Base-by-base conservation (phyloP, 2,888 invertebrate species). In the Hypselothyrea guttata region DNA sequence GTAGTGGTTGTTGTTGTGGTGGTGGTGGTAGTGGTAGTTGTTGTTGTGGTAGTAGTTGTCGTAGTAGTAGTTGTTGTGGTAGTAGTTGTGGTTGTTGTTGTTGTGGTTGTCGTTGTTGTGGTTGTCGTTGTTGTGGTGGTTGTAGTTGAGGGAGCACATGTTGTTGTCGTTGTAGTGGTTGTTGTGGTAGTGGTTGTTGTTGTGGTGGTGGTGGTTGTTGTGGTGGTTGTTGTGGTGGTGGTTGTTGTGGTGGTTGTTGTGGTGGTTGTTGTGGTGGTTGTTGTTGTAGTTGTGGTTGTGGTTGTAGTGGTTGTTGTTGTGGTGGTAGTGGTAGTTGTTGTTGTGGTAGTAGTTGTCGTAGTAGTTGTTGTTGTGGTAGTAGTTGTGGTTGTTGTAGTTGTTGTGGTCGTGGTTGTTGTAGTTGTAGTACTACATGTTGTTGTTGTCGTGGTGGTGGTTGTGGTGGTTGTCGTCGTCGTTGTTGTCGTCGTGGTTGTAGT, bases 231-330 rank as follows among this genome's bases (percentile, higher is more conserved):
- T 1, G 64, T 60, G 0, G 53, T 49, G 0, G 45, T 53, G 0
- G 64, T 41, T 0, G 64, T 52, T 1, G 56, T 56, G 1, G 59
- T 54, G 0, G 55, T 48, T 0, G 42, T 56, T 0, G 57, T 62
- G 0, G 62, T 53, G 1, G 56, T 53, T 0, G 53, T 53, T 0
- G 63, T 56, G 0, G 46, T 45, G 0, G 58, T 40, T 0, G 44
- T 52, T 3, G 54, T 45, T 0, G 45, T 53, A 0, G 56, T 49
- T 0, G 49, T 52, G 0, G 66, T 55, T 0, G 61, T 55, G 0
- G 61, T 58, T 0, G 66, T 45, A 0, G 41, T 41, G 0, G 52
- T 46, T 0, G 57, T 49, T 0, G 48, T 22, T 0, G 42, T 34
- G 0, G 48, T 61, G 0, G 47, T 47, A 0, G 35, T 51, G 0